Evolutionary conservation across 2,113 vertebrate genomes (phyloP).

Genomic region (Varanus salvator): DNA sequence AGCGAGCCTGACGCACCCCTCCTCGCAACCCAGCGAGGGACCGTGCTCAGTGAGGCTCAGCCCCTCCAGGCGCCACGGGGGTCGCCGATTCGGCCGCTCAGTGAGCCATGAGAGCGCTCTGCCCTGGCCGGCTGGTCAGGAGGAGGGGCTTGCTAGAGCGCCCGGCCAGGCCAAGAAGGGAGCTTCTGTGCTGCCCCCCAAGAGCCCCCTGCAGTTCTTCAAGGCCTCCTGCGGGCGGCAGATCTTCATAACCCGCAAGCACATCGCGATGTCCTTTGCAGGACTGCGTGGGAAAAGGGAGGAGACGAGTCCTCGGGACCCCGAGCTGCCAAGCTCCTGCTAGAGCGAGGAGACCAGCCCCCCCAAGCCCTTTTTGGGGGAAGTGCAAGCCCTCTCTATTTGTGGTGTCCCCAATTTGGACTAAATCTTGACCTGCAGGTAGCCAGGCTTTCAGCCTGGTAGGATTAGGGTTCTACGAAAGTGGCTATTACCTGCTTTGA

Average conservation of each 20-base stretch:
- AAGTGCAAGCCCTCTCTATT: background rate
- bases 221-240: conserved; percentile 16
- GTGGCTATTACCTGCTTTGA: background rate
- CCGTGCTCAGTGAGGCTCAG: rapidly evolving
- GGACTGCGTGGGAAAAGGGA: background rate
- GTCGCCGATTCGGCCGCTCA: conserved; percentile 35
- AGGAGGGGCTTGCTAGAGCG: background rate
- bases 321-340: background rate
- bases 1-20: background rate
- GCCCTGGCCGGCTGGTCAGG: background rate
- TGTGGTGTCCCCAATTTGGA: background rate
- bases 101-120: conserved; percentile 51
- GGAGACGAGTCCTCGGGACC: too few species aligned
- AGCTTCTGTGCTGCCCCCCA: rapidly evolving
- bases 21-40: background rate
- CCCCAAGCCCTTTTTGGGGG: background rate
- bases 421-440: background rate
- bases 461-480: too few species aligned
- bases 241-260: conserved; percentile 35
- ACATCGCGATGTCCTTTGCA: background rate
- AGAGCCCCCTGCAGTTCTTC: conserved; percentile 4
- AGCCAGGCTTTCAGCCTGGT: too few species aligned
- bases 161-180: background rate
- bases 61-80: conserved; percentile 4
- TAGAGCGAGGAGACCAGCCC: background rate